Conservation (phyloP, 2,797 vertebrate species). For the Rhadinocentrus ornatus region DNA sequence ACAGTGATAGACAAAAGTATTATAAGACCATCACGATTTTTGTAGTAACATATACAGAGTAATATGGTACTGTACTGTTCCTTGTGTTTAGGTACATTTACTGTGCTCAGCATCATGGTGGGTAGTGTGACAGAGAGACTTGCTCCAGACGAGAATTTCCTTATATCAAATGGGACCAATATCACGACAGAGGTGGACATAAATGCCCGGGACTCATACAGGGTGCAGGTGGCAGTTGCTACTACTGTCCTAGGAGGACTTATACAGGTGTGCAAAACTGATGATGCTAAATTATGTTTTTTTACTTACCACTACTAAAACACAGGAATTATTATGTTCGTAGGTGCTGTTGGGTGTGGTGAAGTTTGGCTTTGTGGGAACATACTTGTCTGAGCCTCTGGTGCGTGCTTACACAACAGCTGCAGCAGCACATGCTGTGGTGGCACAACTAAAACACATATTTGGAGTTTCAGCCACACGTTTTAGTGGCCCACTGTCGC, state of each 20-base stretch:
- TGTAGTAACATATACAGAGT: not conserved
- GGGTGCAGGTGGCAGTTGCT: constrained; percentile 89
- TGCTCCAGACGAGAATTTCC: constrained; percentile 81
- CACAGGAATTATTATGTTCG: constrained; percentile 20
- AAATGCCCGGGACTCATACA: constrained; percentile 74
- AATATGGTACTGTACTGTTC: not conserved
- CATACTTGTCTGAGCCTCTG: constrained; percentile 94
- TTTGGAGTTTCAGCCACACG: constrained; percentile 84
- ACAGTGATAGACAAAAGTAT: not conserved
- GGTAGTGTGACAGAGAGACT: constrained; percentile 91
- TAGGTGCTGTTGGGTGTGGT: constrained; percentile 91
- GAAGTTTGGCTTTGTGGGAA: constrained; percentile 96
- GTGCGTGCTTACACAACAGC: constrained; percentile 95
- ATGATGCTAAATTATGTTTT: not conserved
- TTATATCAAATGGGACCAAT: constrained; percentile 81
- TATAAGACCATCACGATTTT: not conserved
- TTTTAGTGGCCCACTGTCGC: constrained; percentile 82
- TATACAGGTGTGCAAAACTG: constrained; percentile 87
- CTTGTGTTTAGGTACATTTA: constrained; percentile 89
- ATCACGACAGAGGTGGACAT: constrained; percentile 76
- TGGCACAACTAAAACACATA: constrained; percentile 93
- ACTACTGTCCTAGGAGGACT: constrained; percentile 90
- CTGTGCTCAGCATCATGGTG: constrained; percentile 96
- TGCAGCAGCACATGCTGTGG: constrained; percentile 88
- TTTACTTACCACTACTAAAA: constrained; percentile 2